These are phyloP conservation scores for Onychomys arenicola DNA, from an alignment of 2,797 vertebrate genomes.

Conservation along the genomic window DNA sequence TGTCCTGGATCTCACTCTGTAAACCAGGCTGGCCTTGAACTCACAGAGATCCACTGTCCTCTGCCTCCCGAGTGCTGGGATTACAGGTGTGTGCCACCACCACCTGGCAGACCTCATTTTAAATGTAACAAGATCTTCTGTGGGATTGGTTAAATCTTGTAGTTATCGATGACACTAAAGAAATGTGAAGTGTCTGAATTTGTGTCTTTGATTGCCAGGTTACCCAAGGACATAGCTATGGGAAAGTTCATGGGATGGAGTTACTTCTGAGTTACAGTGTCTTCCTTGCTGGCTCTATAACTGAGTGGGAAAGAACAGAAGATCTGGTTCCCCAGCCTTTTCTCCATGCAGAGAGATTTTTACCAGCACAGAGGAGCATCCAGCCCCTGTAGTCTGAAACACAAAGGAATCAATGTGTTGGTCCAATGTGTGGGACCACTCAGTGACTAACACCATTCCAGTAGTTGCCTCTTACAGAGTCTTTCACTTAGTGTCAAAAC, in stretches of 20 bases:
- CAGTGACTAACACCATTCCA: neutral
- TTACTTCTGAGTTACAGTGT: neutral
- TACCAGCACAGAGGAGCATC: neutral
- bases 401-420: neutral
- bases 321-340: neutral
- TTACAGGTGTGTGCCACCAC: too few relatives aligned
- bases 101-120: too few relatives aligned
- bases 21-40: too few relatives aligned
- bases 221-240: neutral
- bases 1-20: too few relatives aligned
- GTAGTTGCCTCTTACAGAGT: neutral
- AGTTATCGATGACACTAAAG: neutral
- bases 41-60: too few relatives aligned
- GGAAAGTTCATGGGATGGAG: neutral
- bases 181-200: neutral
- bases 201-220: neutral
- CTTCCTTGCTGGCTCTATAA: neutral
- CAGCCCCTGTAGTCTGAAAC: neutral
- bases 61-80: too few relatives aligned
- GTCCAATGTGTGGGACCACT: neutral
- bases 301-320: neutral
- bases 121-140: neutral
- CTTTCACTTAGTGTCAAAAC: neutral
- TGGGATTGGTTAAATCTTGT: neutral
- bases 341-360: neutral